Base-by-base conservation (phyloP, 1,140 invertebrate genomes). In the Nylanderia fulva region DNA sequence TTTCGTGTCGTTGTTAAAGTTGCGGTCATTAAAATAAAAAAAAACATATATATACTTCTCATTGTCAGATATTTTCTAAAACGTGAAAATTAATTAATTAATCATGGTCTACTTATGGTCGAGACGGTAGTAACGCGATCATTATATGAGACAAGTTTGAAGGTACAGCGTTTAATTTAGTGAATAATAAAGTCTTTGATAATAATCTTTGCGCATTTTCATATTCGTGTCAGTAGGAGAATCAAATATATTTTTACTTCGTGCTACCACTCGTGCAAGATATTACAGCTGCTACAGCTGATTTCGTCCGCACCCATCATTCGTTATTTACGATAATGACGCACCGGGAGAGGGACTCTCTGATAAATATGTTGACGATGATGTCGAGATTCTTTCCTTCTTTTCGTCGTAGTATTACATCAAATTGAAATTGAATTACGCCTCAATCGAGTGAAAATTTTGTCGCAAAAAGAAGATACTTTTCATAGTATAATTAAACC, bases 251-350 rank as follows among this genome's bases (percentile, higher is more conserved):
- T 60, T 18, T 11, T 66, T 79, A 64, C n/a, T 64, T 52, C 42
- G 13, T 13, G 13, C 8, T 63, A 21, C 18, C 1, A 1, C 29
- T 3, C 13, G 13, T 21, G 27, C 27, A 8, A 79, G 7, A 54
- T 24, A 54, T 66, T 66, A 66, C 45, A n/a, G n/a, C n/a, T n/a
- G 15, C 42, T 24, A 24, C 60, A 42, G 11, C 2, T 79, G 75
- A 27, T 52, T 66, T 48, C 60, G 52, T 77, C n/a, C n/a, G 29
- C 24, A 5, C 13, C 29, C 13, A 52, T 79, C 75, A 64, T 24
- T 63, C 9, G n/a, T 79, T 63, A 77, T 77, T 79, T 79, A 64
- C 60, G 29, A 77, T 66, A 66, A 77, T 54, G 60, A 79, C 42
- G 48, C n/a, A 68, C 7, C 42, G 13, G 27, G 39, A 77, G 29